These are phyloP conservation scores for Chloroceryle inda DNA, from an alignment of 2,797 vertebrate genomes.

Conservation along the genomic window DNA sequence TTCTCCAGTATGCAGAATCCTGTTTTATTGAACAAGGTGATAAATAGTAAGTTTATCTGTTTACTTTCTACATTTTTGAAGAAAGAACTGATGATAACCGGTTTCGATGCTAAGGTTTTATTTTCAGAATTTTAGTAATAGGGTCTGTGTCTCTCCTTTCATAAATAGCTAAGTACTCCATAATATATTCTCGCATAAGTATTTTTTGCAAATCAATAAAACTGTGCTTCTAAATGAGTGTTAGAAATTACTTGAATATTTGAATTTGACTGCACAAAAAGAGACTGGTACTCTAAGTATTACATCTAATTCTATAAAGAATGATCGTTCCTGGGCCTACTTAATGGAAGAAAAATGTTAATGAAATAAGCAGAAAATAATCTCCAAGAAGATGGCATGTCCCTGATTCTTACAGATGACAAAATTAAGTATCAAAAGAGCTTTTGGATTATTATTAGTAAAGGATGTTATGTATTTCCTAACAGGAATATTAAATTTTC, in stretches of 20 bases:
- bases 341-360: neutral
- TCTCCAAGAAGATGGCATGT: neutral
- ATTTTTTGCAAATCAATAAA: neutral
- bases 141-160: neutral
- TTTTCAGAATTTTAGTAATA: neutral
- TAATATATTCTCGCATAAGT: neutral
- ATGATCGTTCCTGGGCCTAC: neutral
- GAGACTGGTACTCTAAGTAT: neutral
- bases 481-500: neutral
- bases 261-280: neutral
- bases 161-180: neutral
- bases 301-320: neutral
- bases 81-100: neutral
- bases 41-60: neutral
- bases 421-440: neutral
- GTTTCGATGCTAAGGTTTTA: neutral
- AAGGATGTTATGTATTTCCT: neutral
- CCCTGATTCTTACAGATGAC: neutral
- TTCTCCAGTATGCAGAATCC: neutral
- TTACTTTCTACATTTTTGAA: neutral
- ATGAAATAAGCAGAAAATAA: neutral
- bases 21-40: neutral
- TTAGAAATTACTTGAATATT: neutral
- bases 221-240: neutral
- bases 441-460: neutral